These are phyloP conservation scores for Colaptes auratus DNA, from an alignment of 2,113 vertebrate species.

Conservation along the genomic window DNA sequence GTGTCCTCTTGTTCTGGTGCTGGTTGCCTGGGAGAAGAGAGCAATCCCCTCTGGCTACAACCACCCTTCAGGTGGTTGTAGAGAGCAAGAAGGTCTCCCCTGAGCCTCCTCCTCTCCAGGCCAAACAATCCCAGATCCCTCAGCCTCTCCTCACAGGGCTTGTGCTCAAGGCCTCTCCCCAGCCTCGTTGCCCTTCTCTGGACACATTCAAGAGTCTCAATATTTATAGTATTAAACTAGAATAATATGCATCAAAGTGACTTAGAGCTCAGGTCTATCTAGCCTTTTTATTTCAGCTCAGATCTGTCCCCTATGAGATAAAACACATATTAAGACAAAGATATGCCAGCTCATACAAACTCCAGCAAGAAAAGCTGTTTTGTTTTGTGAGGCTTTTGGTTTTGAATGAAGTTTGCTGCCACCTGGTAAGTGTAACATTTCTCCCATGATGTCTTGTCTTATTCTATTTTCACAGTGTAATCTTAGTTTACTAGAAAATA, in stretches of 20 bases:
- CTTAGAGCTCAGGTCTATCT: neutral
- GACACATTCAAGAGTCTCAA: no score
- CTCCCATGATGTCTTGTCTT: constrained; percentile 5
- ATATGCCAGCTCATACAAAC: neutral
- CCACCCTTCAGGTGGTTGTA: no score
- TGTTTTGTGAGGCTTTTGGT: neutral
- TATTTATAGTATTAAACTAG: no score
- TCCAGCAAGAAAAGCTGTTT: neutral
- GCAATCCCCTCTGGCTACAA: no score
- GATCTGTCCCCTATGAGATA: neutral
- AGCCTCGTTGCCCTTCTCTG: no score
- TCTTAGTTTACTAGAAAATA: constrained; percentile 30
- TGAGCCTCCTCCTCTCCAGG: no score
- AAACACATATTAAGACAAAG: neutral
- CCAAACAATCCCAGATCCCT: no score
- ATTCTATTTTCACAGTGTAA: neutral
- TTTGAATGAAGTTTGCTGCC: neutral
- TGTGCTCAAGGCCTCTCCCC: no score
- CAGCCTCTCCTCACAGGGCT: no score
- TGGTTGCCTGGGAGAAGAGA: no score
- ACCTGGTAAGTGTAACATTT: neutral
- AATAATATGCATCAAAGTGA: neutral
- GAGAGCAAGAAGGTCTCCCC: no score
- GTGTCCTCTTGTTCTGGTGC: no score
- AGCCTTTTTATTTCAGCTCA: neutral